A percentile compares a stretch with the other conserved stretches of the same genome.
phyloP scores from a whole-genome alignment of 2,113 vertebrate genomes.

The Hippoglossus stenolepis region DNA sequence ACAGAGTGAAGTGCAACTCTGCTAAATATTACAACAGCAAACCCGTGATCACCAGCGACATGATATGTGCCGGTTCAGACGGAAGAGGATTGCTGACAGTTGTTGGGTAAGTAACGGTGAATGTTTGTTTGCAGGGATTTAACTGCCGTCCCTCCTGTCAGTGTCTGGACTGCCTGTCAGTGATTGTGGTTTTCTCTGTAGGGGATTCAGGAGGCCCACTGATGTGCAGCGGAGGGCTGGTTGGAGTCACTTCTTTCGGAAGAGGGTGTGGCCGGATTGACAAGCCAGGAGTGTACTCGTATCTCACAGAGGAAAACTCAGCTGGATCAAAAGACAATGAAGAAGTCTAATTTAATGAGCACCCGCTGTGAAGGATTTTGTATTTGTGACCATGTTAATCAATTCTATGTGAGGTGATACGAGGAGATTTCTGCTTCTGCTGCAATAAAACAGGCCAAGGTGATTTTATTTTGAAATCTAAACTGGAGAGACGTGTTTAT shows the following conservation, averaged over 20 bases:
- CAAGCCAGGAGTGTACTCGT: no score
- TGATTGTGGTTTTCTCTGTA: conserved; percentile 19
- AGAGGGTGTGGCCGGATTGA: no score
- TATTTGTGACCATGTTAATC: no score
- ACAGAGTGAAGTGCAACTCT: conserved; percentile 69
- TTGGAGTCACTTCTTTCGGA: conserved; percentile 68
- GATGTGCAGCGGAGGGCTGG: conserved; percentile 51
- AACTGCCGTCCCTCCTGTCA: not conserved
- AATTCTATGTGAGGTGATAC: no score
- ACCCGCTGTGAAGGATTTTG: no score
- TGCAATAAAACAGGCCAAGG: no score
- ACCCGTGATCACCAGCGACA: conserved; percentile 56
- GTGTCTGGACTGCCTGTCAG: fast-evolving
- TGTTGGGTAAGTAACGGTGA: conserved; percentile 51
- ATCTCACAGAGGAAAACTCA: no score
- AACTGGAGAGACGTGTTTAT: no score
- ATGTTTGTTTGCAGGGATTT: not conserved
- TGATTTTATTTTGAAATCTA: no score
- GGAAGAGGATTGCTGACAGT: conserved; percentile 18
- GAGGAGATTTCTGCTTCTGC: no score
- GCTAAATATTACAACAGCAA: conserved; percentile 49
- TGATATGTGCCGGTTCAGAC: conserved; percentile 76
- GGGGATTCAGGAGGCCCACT: conserved; percentile 82
- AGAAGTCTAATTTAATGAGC: no score
- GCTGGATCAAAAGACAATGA: no score